A percentile compares a stretch with the other conserved stretches of the same genome.
Evolutionary conservation across 2,113 vertebrate genomes (phyloP).

Genomic region (Sula dactylatra): DNA sequence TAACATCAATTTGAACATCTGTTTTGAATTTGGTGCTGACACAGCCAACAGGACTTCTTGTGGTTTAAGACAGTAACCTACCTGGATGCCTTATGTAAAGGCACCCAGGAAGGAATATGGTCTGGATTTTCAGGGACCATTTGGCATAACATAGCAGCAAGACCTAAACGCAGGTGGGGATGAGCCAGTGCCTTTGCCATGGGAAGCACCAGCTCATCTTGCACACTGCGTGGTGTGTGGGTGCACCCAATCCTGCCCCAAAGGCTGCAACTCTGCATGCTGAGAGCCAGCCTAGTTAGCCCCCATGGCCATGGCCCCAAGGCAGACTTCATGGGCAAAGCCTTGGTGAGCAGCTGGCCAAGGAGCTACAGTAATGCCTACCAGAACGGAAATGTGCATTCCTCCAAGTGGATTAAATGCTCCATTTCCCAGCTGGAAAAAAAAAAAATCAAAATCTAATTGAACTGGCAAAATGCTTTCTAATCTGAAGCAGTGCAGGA

Average conservation of each 20-base stretch:
- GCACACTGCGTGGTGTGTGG: fast-evolving
- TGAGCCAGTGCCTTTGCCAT: background rate
- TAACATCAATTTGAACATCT: background rate
- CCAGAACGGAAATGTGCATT: background rate
- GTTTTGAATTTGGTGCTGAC: background rate
- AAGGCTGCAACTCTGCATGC: background rate
- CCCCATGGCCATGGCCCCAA: background rate
- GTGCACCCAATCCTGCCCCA: background rate
- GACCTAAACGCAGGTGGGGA: background rate
- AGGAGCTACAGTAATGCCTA: background rate
- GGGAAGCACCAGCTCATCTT: background rate
- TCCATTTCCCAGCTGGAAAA: background rate
- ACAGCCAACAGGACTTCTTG: background rate
- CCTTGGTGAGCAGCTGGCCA: background rate
- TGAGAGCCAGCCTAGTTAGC: background rate
- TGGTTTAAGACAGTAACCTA: background rate
- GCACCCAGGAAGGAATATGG: fast-evolving
- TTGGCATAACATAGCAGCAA: background rate
- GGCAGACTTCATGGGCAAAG: background rate
- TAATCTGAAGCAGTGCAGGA: background rate
- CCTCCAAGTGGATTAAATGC: background rate
- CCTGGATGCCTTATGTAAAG: background rate
- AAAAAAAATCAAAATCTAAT: background rate
- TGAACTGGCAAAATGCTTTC: background rate
- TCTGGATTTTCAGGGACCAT: background rate